Conservation (phyloP, 2,113 vertebrate genomes). For the Taurulus bubalis region DNA sequence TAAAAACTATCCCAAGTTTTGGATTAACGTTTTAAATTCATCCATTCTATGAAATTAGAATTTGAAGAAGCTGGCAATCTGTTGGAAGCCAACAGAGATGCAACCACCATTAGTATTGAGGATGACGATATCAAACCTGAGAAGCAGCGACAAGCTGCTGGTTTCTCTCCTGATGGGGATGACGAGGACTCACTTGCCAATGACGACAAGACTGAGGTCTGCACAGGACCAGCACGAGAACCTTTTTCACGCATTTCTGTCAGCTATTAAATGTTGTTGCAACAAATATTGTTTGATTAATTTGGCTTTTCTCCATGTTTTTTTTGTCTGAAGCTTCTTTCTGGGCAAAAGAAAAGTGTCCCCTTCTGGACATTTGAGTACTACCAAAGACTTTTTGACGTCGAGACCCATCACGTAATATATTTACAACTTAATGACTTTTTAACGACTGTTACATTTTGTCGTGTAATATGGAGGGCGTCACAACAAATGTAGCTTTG, state of each 20-base stretch:
- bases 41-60: slow-evolving; percentile 76
- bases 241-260: neutral
- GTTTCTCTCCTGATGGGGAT: slow-evolving; percentile 74
- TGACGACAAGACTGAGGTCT: slow-evolving; percentile 91
- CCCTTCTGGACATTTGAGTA: slow-evolving; percentile 99
- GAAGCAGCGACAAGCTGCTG: slow-evolving; percentile 70
- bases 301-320: slow-evolving; percentile 8
- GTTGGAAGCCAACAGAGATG: slow-evolving; percentile 82
- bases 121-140: slow-evolving; percentile 77
- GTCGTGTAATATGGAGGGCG: neutral
- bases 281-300: neutral
- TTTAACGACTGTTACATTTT: neutral
- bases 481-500: neutral
- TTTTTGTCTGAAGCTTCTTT: slow-evolving; percentile 85
- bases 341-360: slow-evolving; percentile 90
- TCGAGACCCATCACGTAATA: slow-evolving; percentile 92
- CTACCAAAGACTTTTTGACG: slow-evolving; percentile 95
- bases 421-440: neutral
- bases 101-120: slow-evolving; percentile 88
- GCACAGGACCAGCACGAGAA: neutral
- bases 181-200: slow-evolving; percentile 85
- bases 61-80: slow-evolving; percentile 89
- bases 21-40: slow-evolving; percentile 22
- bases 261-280: neutral
- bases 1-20: neutral